phyloP scores from a whole-genome alignment of 2,888 invertebrate genomes.

The Dryococelus australis region DNA sequence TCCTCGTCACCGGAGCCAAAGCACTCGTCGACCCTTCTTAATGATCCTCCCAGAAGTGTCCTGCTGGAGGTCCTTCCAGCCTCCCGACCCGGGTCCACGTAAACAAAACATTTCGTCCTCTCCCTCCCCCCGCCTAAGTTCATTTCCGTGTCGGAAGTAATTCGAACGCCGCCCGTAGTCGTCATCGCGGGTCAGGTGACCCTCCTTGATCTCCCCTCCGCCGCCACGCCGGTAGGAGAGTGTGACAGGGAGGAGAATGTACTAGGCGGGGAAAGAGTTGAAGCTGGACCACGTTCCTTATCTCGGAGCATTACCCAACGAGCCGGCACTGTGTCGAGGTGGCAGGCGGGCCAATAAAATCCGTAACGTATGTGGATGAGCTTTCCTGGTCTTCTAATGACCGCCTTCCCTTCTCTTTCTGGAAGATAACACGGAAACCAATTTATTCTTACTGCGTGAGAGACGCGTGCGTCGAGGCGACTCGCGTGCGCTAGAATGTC shows the following conservation, averaged over 20 bases:
- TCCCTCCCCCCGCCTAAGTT: neutral
- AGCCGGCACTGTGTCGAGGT: neutral
- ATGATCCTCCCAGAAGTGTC: neutral
- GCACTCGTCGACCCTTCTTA: too few relatives aligned
- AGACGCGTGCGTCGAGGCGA: neutral
- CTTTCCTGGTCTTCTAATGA: neutral
- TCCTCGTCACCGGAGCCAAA: too few relatives aligned
- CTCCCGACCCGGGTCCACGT: neutral
- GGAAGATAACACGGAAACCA: neutral
- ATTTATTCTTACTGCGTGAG: neutral
- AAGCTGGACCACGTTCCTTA: too few relatives aligned
- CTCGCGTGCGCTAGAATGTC: neutral
- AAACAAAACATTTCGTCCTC: neutral
- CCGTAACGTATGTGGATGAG: conserved; percentile 1
- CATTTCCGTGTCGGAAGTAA: neutral
- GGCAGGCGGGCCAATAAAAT: conserved; percentile 2
- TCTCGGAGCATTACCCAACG: neutral
- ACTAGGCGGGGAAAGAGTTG: too few relatives aligned
- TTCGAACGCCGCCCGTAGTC: neutral
- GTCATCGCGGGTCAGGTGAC: neutral
- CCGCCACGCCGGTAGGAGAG: neutral
- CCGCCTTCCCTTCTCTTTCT: neutral
- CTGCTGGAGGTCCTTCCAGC: neutral
- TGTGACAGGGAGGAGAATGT: neutral
- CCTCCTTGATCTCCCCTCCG: neutral